Evolutionary conservation across 2,888 invertebrate species (phyloP), one percentile per base, ranked within the genome.

Genomic region (Pachymerium ferrugineum): DNA sequence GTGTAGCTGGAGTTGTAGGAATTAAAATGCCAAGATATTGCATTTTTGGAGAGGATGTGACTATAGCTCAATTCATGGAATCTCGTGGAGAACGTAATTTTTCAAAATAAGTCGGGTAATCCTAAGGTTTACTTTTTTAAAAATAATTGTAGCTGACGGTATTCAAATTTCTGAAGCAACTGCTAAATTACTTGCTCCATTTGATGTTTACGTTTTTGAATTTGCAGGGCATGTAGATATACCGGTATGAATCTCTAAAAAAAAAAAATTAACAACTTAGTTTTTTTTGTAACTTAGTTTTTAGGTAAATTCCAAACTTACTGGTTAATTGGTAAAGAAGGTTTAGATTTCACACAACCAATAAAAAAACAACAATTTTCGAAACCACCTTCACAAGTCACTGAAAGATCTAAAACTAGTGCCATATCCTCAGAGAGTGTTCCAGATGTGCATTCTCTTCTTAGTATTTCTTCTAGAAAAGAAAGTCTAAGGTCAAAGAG

Each of bases 1-100:
- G 62, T 30, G 73, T 73, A 16, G 73, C 73, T 73, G 73, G 73
- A 67, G 19, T 73, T 31, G 10, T 73, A 0, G 73, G 73, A 33
- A 19, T 67, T 2, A 73, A 33, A 73, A 73, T 73, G 73, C 73
- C 73, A 19, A 25, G 73, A 22, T 73, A 62, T 28, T 38, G 73
- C 22, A 73, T 73, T 19, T 73, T 73, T 38, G 73, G 73, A 62
- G 16, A 16, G 8, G 73, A 73, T 73, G 73, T 67, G 6, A 6
- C 62, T 4, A 73, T 38, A 16, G 67, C 73, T 33, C 67, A 54
- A 22, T 1, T 16, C 8, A 30, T 73, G 33, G 73, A 73, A 73
- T 54, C 73, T 1, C 1, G 16, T 22, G 67, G 73, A 30, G 1
- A 62, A 73, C 22, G 73, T 73, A 72, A 30, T 2, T 19, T 12